Percentiles rank a stretch among this genome's conserved stretches.
These are phyloP conservation scores for Allacma fusca DNA, from an alignment of 2,888 invertebrate genomes.

Conservation along the genomic window DNA sequence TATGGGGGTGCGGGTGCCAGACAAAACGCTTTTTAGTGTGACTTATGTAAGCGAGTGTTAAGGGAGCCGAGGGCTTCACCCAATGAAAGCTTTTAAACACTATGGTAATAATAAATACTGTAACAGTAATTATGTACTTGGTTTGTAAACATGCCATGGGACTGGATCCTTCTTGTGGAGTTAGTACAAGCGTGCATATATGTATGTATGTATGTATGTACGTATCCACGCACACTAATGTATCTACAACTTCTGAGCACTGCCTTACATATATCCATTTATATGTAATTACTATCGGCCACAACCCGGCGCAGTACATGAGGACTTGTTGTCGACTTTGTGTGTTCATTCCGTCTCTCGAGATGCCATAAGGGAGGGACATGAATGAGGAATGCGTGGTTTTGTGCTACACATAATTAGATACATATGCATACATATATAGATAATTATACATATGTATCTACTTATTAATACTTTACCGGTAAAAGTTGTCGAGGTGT, in stretches of 20 bases:
- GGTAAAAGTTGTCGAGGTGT: constrained; percentile 8
- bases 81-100: constrained; percentile 13
- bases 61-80: constrained; percentile 10
- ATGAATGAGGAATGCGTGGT: constrained; percentile 10
- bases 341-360: constrained; percentile 31
- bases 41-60: not conserved
- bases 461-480: not conserved
- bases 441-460: not conserved
- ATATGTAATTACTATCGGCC: not conserved
- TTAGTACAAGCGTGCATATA: too few relatives aligned
- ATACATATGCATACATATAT: not conserved
- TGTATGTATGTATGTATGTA: too few relatives aligned
- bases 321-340: constrained; percentile 2
- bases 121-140: constrained; percentile 12
- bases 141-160: not conserved
- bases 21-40: constrained; percentile 26
- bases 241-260: too few relatives aligned
- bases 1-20: constrained; percentile 26
- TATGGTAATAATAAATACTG: constrained; percentile 5
- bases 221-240: too few relatives aligned
- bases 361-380: constrained; percentile 13
- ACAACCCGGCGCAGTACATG: not conserved
- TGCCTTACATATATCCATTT: too few relatives aligned
- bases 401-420: too few relatives aligned
- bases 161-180: not conserved